Conservation (phyloP, 2,888 invertebrate genomes). For the Gryllus longicercus region DNA sequence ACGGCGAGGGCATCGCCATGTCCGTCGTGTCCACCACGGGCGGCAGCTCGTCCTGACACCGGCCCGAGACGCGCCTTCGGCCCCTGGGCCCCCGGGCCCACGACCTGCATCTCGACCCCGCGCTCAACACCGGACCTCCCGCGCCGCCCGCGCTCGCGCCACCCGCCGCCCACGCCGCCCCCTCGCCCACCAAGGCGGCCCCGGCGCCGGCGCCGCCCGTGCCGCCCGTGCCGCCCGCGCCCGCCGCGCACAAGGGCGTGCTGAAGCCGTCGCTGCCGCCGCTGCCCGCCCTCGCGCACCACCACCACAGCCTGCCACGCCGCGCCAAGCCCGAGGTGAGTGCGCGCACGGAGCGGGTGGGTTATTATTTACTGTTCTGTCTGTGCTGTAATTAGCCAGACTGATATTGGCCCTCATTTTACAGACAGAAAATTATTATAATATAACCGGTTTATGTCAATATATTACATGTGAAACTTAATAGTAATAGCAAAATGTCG, state of each 20-base stretch:
- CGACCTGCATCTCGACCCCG: not conserved
- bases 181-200: not conserved
- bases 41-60: constrained; percentile 38
- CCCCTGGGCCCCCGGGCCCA: constrained; percentile 33
- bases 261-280: not conserved
- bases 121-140: not conserved
- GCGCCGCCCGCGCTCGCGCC: not conserved
- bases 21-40: constrained; percentile 48
- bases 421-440: no score
- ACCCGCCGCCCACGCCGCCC: not conserved
- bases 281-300: not conserved
- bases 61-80: constrained; percentile 38
- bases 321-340: constrained; percentile 36
- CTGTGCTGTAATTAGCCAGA: no score
- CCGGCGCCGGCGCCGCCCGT: not conserved
- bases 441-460: no score
- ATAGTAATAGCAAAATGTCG: no score
- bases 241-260: not conserved
- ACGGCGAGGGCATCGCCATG: constrained; percentile 53
- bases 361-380: no score
- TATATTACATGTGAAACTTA: no score
- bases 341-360: no score
- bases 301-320: constrained; percentile 41
- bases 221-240: not conserved
- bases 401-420: no score